phyloP scores from a whole-genome alignment of 2,888 invertebrate species.

The Microplitis deprimator region DNA sequence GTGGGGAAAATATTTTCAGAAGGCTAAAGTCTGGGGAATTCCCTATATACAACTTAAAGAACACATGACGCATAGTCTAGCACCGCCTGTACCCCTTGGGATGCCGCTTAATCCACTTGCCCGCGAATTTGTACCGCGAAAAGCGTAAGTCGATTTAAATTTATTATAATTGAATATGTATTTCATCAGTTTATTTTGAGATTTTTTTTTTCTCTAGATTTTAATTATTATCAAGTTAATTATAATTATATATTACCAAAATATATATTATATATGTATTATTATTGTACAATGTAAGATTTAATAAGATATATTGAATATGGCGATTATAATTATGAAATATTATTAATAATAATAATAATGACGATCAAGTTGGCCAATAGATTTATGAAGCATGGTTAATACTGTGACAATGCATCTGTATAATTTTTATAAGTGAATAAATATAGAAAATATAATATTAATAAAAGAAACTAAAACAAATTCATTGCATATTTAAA shows the following conservation, averaged over 20 bases:
- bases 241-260: background rate
- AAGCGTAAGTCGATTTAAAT: constrained; percentile 51
- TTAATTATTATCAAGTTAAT: background rate
- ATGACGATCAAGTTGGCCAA: constrained; percentile 28
- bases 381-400: constrained; percentile 37
- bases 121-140: constrained; percentile 83
- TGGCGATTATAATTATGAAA: background rate
- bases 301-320: constrained; percentile 9
- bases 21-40: constrained; percentile 47
- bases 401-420: background rate
- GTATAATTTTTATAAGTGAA: constrained; percentile 46
- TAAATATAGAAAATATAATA: constrained; percentile 23
- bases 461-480: constrained; percentile 8
- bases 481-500: background rate
- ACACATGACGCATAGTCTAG: constrained; percentile 45
- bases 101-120: constrained; percentile 83
- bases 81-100: constrained; percentile 43
- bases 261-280: background rate
- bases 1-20: constrained; percentile 71
- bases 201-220: constrained; percentile 21
- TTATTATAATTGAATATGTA: background rate
- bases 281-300: constrained; percentile 6
- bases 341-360: background rate
- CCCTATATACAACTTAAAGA: constrained; percentile 45
- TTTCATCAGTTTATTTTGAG: background rate